phyloP scores from a whole-genome alignment of 2,888 invertebrate genomes.

The Torymus auratus region DNA sequence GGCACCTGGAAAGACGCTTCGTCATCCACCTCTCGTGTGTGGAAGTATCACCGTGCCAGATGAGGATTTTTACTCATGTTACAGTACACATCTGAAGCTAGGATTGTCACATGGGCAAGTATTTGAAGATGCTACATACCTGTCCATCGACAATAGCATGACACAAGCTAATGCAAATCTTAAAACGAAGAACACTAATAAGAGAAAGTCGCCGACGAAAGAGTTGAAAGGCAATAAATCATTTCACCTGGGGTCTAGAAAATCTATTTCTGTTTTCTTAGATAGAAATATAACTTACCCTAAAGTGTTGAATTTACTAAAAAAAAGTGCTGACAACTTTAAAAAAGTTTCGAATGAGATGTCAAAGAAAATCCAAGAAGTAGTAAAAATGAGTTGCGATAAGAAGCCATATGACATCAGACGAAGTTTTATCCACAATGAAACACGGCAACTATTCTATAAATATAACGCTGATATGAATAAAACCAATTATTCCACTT shows the following conservation, averaged over 20 bases:
- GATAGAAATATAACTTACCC: not conserved
- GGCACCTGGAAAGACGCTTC: constrained; percentile 62
- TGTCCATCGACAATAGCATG: not conserved
- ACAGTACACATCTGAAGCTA: constrained; percentile 61
- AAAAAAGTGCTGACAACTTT: not conserved
- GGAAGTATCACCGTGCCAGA: constrained; percentile 64
- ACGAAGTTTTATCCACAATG: constrained; percentile 41
- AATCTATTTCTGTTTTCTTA: constrained; percentile 13
- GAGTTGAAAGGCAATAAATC: not conserved
- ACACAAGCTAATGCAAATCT: not conserved
- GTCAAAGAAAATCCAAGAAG: too few species aligned
- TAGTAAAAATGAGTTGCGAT: too few species aligned
- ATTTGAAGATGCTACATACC: constrained; percentile 52
- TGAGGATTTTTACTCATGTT: constrained; percentile 64
- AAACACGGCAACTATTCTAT: constrained; percentile 15
- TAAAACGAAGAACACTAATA: not conserved
- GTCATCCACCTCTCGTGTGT: constrained; percentile 53
- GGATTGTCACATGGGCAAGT: constrained; percentile 60
- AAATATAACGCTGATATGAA: constrained; percentile 36
- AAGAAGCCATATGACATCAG: not conserved
- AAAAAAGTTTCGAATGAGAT: too few species aligned
- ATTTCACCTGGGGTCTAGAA: not conserved
- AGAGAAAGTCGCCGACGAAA: not conserved
- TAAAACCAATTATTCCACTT: constrained; percentile 33
- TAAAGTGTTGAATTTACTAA: constrained; percentile 5